Conservation (phyloP, 1,140 invertebrate genomes). For the Cecropterus lyciades region DNA sequence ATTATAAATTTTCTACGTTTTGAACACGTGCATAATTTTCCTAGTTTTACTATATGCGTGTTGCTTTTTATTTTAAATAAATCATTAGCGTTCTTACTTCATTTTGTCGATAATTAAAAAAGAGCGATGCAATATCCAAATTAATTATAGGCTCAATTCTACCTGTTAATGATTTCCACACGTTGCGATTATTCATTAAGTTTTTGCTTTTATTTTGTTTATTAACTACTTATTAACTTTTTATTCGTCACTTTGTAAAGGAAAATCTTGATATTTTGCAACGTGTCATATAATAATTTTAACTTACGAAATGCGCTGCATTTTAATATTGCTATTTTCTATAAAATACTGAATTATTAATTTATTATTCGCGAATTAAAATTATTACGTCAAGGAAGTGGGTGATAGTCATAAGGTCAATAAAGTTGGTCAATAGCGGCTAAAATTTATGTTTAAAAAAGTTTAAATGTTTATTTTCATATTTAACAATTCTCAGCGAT, state of each 20-base stretch:
- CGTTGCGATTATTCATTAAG: no score
- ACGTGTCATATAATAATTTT: constrained; percentile 8
- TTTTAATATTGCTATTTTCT: constrained; percentile 11
- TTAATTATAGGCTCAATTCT: no score
- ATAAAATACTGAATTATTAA: constrained; percentile 19
- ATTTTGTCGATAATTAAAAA: no score
- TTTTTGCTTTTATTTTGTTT: no score
- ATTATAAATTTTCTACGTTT: constrained; percentile 16
- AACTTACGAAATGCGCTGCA: constrained; percentile 6
- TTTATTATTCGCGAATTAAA: constrained; percentile 8
- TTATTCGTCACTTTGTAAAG: no score
- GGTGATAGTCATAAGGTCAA: constrained; percentile 4
- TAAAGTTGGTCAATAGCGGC: constrained; percentile 16
- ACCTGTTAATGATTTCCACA: no score
- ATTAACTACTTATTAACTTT: no score
- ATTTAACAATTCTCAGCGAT: no score
- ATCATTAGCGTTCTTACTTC: no score
- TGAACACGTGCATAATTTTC: background rate
- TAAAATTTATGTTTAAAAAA: background rate
- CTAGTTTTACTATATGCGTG: background rate
- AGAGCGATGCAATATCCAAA: no score
- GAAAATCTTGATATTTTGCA: constrained; percentile 16
- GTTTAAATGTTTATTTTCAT: no score
- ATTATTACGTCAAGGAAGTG: constrained; percentile 16
- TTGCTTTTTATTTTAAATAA: no score